These are phyloP conservation scores for Aphaenogaster ashmeadi DNA, from an alignment of 1,140 invertebrate genomes.

Conservation along the genomic window DNA sequence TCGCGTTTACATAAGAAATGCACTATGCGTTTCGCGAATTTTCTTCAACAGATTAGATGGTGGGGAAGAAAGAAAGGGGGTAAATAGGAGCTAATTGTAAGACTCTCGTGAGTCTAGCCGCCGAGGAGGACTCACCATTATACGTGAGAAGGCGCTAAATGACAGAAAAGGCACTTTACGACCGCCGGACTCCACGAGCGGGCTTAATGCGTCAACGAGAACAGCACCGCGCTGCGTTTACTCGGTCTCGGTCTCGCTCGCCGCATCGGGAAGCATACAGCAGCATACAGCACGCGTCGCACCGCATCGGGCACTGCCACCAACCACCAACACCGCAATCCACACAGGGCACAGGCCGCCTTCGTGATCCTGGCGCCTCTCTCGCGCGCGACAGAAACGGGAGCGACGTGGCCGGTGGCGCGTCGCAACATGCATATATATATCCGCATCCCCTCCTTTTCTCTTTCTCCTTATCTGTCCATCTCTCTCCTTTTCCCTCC, in stretches of 20 bases:
- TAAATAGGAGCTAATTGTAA: no score
- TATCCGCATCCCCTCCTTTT: neutral
- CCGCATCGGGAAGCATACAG: constrained; percentile 27
- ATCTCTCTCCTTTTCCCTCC: neutral
- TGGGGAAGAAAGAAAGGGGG: no score
- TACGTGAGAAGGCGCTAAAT: neutral
- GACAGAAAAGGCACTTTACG: constrained; percentile 48
- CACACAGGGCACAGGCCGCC: no score
- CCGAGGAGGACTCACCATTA: constrained; percentile 41
- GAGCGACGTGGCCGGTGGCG: neutral
- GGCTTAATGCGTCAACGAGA: neutral
- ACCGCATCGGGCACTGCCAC: neutral
- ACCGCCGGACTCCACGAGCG: neutral
- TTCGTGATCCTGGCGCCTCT: constrained; percentile 13
- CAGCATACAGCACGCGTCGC: neutral
- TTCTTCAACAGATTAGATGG: neutral
- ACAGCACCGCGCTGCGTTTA: neutral
- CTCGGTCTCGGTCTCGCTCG: neutral
- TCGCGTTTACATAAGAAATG: neutral
- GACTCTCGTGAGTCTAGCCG: no score
- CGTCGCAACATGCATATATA: neutral
- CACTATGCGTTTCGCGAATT: neutral
- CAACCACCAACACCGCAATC: no score
- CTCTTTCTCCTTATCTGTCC: neutral
- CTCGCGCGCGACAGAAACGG: constrained; percentile 20